phyloP scores from a whole-genome alignment of 2,888 invertebrate species.

The Busseola fusca region DNA sequence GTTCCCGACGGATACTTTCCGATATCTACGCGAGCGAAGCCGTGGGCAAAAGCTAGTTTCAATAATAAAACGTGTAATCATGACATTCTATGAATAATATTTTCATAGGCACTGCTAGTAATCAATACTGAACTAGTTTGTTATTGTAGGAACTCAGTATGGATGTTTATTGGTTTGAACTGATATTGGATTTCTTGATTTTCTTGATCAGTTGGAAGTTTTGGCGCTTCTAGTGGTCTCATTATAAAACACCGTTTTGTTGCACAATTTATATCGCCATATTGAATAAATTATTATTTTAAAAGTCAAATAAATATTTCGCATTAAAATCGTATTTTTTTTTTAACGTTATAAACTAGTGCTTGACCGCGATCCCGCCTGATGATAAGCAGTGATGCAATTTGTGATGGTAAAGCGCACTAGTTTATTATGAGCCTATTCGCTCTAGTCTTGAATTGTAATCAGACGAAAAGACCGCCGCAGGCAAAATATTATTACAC shows the following conservation, averaged over 20 bases:
- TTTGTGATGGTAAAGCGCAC: too few relatives aligned
- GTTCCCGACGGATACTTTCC: neutral
- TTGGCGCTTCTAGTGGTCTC: constrained; percentile 23
- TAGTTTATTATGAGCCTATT: too few relatives aligned
- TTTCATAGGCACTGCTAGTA: constrained; percentile 7
- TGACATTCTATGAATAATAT: constrained; percentile 16
- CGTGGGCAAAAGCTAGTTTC: neutral
- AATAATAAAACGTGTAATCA: constrained; percentile 3
- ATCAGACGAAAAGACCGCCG: too few relatives aligned
- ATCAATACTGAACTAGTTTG: constrained; percentile 22
- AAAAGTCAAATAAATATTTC: too few relatives aligned
- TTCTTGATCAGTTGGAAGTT: neutral
- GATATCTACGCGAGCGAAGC: neutral
- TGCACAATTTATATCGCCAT: neutral
- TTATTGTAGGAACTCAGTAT: constrained; percentile 17
- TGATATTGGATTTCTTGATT: constrained; percentile 9
- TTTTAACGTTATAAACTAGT: too few relatives aligned
- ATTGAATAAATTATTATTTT: neutral
- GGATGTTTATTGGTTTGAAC: neutral
- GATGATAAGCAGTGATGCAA: too few relatives aligned
- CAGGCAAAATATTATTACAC: too few relatives aligned
- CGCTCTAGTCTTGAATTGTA: too few relatives aligned
- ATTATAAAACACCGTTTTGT: neutral
- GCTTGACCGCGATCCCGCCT: too few relatives aligned
- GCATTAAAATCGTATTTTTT: too few relatives aligned